These are phyloP conservation scores for Mustelus asterias DNA, from an alignment of 2,113 vertebrate genomes.

Conservation along the genomic window DNA sequence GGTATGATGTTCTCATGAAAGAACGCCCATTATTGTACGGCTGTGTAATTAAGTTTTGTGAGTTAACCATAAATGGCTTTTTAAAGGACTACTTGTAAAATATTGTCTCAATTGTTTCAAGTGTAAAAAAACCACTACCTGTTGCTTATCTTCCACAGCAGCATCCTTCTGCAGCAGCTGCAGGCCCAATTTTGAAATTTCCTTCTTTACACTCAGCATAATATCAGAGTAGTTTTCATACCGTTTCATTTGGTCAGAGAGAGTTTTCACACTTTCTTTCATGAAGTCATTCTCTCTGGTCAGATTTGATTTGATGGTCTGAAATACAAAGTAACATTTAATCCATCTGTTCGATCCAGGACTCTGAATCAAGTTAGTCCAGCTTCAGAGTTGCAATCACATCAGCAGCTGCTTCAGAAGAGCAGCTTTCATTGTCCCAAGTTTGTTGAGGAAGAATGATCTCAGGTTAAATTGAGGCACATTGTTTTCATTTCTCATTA, in stretches of 20 bases:
- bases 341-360: too few relatives aligned
- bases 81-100: neutral
- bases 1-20: neutral
- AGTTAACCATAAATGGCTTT: neutral
- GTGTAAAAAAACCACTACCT: conserved; percentile 47
- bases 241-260: conserved; percentile 76
- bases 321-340: conserved; percentile 39
- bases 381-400: neutral
- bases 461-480: neutral
- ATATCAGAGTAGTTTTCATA: conserved; percentile 92
- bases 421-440: neutral
- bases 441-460: neutral
- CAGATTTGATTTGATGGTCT: conserved; percentile 91
- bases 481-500: neutral
- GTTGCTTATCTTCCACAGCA: conserved; percentile 54
- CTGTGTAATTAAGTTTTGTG: neutral
- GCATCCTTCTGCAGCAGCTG: conserved; percentile 89
- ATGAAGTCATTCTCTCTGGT: conserved; percentile 87
- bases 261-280: conserved; percentile 74
- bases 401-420: neutral
- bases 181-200: conserved; percentile 82
- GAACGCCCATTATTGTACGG: neutral
- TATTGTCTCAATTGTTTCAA: neutral
- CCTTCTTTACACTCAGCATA: conserved; percentile 92
- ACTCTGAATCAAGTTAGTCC: neutral